Base-by-base conservation (phyloP, 2,113 vertebrate species). In the Lophochroa leadbeateri region DNA sequence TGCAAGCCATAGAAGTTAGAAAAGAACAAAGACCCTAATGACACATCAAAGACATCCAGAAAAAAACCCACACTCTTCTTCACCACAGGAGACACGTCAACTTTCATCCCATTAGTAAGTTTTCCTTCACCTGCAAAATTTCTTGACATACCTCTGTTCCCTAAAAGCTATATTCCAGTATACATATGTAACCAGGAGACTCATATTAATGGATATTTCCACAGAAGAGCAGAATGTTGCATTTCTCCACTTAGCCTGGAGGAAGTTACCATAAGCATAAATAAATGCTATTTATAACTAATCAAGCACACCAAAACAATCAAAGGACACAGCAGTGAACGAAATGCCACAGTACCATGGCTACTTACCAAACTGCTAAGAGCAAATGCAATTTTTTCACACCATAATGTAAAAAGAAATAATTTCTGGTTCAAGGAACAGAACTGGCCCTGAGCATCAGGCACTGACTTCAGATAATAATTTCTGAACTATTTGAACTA, bases 171-270 rank as follows among this genome's bases (percentile, higher is more conserved):
- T 0, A 1, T 55, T 76, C 24, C 47, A 69, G 15, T 52, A 31
- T 5, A 28, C 2, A 9, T 24, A 35, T 0, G 1, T 25, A n/a
- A 86, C 10, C 13, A 55, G 4, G 3, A 76, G 21, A 43, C 19
- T 68, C 23, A 21, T 6, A 6, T 39, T 50, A 74, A 55, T 1
- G 2, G 7, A 13, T 82, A 10, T 37, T 71, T 57, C 41, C 23
- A 33, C 0, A 44, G 33, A 61, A 74, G 29, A 17, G 7, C 49
- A 60, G 7, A 86, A 91, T 82, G 67, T 33, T 61, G 7, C 7
- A 33, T 21, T 35, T 75, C 13, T 58, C 18, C 13, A 11, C 49
- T 49, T 83, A 35, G 70, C 10, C 15, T 27, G 8, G 28, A 82
- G 24, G 21, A 74, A 33, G 14, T 28, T 67, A 67, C 6, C 3